Conservation (phyloP, 2,797 vertebrate species). For the Linurgus olivaceus region DNA sequence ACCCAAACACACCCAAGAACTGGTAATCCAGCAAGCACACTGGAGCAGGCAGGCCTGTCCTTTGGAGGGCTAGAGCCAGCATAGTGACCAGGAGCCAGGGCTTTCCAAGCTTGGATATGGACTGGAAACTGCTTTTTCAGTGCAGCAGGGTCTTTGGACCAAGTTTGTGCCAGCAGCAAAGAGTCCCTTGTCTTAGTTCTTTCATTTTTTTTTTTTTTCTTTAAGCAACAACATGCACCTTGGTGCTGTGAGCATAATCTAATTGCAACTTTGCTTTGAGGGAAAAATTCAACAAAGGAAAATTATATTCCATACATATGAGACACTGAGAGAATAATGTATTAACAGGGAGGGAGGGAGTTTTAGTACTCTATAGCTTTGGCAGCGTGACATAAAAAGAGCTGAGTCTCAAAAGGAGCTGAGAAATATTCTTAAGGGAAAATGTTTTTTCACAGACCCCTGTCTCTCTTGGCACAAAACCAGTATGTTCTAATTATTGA, state of each 20-base stretch:
- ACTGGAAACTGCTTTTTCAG: background rate
- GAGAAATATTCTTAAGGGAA: background rate
- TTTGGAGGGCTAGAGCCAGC: background rate
- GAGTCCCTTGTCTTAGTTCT: background rate
- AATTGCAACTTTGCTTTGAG: background rate
- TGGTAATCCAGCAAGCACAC: background rate
- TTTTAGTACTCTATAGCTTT: background rate
- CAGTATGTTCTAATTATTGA: constrained; percentile 4
- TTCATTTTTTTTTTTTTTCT: background rate
- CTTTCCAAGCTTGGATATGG: background rate
- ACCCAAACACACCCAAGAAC: fast-evolving
- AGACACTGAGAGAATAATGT: background rate
- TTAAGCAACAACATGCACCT: background rate
- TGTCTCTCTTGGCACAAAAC: background rate
- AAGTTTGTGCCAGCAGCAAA: background rate
- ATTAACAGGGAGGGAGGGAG: background rate
- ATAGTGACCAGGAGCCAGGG: background rate
- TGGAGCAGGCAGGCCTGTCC: background rate
- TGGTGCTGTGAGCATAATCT: background rate
- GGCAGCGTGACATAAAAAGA: background rate
- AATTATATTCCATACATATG: background rate
- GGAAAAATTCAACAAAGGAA: background rate
- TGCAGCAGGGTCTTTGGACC: background rate
- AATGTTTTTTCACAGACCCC: background rate
- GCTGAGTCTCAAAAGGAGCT: background rate